Evolutionary conservation across 2,113 vertebrate genomes (phyloP), one percentile per base, ranked within the genome.

Genomic region (Carassius carassius): DNA sequence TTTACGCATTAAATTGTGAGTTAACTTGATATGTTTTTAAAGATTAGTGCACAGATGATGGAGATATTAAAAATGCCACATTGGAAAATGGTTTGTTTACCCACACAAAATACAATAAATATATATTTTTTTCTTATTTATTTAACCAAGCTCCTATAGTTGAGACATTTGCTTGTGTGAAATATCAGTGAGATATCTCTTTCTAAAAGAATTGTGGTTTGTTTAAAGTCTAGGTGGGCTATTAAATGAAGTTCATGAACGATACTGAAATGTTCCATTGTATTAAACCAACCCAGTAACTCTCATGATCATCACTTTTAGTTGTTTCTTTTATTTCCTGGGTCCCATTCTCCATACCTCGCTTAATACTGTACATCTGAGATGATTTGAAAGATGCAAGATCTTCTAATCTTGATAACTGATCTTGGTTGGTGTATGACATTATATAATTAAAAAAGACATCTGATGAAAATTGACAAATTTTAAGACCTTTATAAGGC

Each of bases 111-210:
- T 49, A 84, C 78, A 78, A 37, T 16, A 41, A 23, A 84, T 70
- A 4, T 32, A 63, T 4, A 3, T 37, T 4, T 5, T 16, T 62
- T 6, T 23, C 67, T 78, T 78, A 70, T 60, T 41, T 69, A 21
- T 73, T 81, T 60, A 67, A 87, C 86, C 81, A 87, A 35, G 3
- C 29, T 37, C 14, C 5, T 76, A 69, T 81, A 81, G 37, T 74
- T 21, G 67, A 75, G 76, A 5, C 47, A 21, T 54, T 79, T 47
- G 67, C 41, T 67, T 58, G 47, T 58, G 35, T 29, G 79, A 84
- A 69, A 63, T 78, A 41, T 41, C 80, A 81, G 12, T 16, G 69
- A 63, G 37, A 5, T 80, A 81, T 88, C 81, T 86, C 77, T 35
- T 58, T 23, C 56, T 47, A 13, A 73, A 49, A 12, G 63, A 23